These are phyloP conservation scores for Micrasema minimum DNA, from an alignment of 1,140 invertebrate species.

Conservation along the genomic window DNA sequence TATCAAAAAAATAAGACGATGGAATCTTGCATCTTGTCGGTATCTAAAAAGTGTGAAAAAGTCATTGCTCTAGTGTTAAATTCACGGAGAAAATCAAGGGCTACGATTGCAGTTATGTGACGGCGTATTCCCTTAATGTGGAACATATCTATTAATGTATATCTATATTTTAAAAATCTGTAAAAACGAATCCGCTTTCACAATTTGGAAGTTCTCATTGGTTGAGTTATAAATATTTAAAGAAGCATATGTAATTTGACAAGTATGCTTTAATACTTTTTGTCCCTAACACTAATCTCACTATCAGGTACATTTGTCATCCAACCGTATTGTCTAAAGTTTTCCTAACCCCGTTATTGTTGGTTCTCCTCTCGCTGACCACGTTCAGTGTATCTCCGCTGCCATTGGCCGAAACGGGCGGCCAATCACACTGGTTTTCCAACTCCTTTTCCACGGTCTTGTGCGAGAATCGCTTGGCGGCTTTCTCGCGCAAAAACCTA, in stretches of 20 bases:
- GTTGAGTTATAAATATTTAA: conserved; percentile 2
- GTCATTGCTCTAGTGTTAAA: too few relatives aligned
- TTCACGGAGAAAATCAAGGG: too few relatives aligned
- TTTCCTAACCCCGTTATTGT: not conserved
- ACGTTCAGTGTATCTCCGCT: not conserved
- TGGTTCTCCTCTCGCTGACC: conserved; percentile 3
- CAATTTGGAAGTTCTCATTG: too few relatives aligned
- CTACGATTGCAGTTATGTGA: too few relatives aligned
- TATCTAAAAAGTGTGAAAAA: too few relatives aligned
- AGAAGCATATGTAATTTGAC: not conserved
- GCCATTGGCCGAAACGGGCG: conserved; percentile 31
- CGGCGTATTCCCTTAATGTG: too few relatives aligned
- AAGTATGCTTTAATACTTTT: conserved; percentile 27
- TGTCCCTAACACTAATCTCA: conserved; percentile 21
- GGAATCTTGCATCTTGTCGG: too few relatives aligned
- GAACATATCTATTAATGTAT: too few relatives aligned
- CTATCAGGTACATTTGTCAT: conserved; percentile 20
- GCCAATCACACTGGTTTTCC: conserved; percentile 49
- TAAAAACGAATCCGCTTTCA: too few relatives aligned
- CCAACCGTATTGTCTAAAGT: conserved; percentile 20
- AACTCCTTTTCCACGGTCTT: conserved; percentile 63
- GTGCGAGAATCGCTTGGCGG: conserved; percentile 68
- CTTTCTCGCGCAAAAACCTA: conserved; percentile 67
- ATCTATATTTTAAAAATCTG: too few relatives aligned
- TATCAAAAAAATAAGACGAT: too few relatives aligned